Conservation (phyloP, 2,113 vertebrate genomes). For the Falcunculus frontatus region DNA sequence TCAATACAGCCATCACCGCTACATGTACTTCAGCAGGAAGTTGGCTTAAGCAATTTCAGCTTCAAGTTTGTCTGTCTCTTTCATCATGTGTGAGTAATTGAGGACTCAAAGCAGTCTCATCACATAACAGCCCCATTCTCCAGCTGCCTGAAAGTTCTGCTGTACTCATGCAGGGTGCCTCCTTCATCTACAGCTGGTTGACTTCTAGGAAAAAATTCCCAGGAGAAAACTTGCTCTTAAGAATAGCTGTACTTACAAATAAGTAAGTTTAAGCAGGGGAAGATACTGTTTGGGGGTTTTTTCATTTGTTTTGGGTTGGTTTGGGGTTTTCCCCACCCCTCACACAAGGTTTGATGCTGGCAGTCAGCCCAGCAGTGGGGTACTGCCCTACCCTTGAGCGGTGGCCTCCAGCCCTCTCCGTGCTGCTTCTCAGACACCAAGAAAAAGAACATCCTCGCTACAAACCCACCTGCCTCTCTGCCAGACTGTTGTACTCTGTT, state of each 20-base stretch:
- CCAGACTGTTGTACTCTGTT: neutral
- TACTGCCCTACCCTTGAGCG: neutral
- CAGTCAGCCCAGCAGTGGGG: neutral
- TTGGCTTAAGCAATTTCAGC: neutral
- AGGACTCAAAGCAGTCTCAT: neutral
- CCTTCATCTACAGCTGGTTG: neutral
- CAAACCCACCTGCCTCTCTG: neutral
- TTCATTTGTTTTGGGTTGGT: neutral
- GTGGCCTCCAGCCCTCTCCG: neutral
- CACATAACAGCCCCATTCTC: neutral
- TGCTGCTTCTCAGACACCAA: neutral
- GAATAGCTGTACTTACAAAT: neutral
- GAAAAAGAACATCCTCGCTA: neutral
- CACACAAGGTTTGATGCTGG: neutral
- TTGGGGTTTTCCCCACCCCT: neutral
- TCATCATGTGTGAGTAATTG: neutral
- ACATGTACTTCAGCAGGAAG: neutral
- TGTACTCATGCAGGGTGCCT: no score
- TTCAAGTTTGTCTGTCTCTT: neutral
- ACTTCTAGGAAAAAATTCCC: neutral
- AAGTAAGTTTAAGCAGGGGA: neutral
- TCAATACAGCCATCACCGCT: neutral
- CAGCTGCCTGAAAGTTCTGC: neutral
- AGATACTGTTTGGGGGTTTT: rapidly evolving
- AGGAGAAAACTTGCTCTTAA: neutral